Evolutionary conservation across 2,113 vertebrate species (phyloP), one percentile per base, ranked within the genome.

Genomic region (Bubo scandiacus): DNA sequence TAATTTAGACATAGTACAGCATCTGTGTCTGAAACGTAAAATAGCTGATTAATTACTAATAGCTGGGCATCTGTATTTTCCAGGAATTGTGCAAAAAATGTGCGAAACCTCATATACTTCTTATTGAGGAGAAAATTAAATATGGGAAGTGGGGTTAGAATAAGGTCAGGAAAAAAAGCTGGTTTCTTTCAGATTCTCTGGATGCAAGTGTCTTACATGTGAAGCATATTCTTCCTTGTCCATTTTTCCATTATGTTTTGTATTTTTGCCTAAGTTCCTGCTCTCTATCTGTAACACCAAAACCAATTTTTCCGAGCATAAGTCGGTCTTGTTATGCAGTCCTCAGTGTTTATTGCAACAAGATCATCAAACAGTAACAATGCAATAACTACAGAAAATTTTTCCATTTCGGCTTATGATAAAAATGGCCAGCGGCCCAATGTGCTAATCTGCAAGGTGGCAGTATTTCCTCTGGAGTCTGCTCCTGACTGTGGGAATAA

Each of bases 351-450:
- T 70, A 18, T 30, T 88, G 74, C 67, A 73, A 55, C 23, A 38
- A 82, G 59, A 16, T 80, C 34, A 51, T 73, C 40, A 51, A 80
- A 57, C 12, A 57, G 15, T n/a, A 74, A 54, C n/a, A 73, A 27
- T 47, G 30, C 43, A 68, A 6, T 70, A 65, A 45, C 54, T 92
- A 11, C 29, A 45, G 71, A 62, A 82, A 42, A 83, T 2, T 55
- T 80, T 88, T 87, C 81, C 45, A 12, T 62, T 96, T 87, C 4
- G 2, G 11, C 77, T 91, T 54, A 52, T 15, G 10, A 32, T 62
- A 32, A 83, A 90, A 88, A 30, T 9, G 27, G 36, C 43, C 3
- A 1, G 58, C 0, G 0, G n/a, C 66, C 70, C 68, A 34, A 1
- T 34, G 42, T 38, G 34, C 57, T 68, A 11, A 11, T 58, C 63